Percentiles rank a stretch among this genome's conserved stretches.
Conservation (phyloP, 2,797 vertebrate genomes). For the Tangara arthus region DNA sequence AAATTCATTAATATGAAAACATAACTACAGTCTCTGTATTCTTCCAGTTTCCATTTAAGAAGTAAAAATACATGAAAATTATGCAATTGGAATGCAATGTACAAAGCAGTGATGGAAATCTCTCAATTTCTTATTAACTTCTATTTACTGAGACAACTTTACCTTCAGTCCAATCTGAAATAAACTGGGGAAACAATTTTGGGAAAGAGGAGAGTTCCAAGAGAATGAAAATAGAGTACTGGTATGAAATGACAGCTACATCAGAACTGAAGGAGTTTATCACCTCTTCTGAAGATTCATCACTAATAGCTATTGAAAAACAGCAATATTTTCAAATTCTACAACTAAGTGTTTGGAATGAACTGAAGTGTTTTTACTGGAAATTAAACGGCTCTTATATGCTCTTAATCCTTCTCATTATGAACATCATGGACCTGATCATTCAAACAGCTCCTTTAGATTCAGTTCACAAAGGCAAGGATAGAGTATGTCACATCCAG, state of each 20-base stretch:
- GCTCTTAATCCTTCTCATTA: background rate
- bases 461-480: background rate
- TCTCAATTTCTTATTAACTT: background rate
- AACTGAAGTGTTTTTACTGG: background rate
- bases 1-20: background rate
- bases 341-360: background rate
- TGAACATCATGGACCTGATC: background rate
- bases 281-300: background rate
- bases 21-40: background rate
- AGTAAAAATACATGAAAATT: background rate
- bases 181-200: background rate
- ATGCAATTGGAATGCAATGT: background rate
- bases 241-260: background rate
- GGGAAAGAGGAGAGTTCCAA: background rate
- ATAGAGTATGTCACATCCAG: background rate
- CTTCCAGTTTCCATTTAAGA: background rate
- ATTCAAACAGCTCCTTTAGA: background rate
- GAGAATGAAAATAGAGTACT: background rate
- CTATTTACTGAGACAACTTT: background rate
- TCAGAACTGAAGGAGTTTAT: background rate
- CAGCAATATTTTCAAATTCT: background rate
- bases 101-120: background rate
- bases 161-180: background rate
- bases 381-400: background rate
- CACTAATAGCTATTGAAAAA: background rate